Percentiles rank a stretch among this genome's conserved stretches.
Conservation (phyloP, 2,888 invertebrate species). For the Ommatoiulus sabulosus region DNA sequence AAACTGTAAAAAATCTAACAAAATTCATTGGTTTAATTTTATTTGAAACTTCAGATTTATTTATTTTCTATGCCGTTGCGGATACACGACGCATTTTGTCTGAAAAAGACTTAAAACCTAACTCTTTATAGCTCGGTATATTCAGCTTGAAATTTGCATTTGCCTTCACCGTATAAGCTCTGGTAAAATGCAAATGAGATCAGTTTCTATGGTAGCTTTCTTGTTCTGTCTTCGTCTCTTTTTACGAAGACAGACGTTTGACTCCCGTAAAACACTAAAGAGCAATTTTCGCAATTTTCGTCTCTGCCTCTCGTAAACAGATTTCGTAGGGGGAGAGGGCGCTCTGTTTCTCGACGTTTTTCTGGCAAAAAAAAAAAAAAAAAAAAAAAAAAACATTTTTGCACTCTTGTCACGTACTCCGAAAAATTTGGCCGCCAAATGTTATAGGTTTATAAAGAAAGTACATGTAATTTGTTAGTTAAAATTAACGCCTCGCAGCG, state of each 20-base stretch:
- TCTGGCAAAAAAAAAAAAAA: too few species aligned
- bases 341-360: neutral
- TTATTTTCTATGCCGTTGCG: neutral
- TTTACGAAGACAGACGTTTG: constrained; percentile 5
- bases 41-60: too few species aligned
- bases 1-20: too few species aligned
- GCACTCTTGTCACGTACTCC: constrained; percentile 7
- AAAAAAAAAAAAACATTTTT: neutral
- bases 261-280: neutral
- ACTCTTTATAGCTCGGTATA: neutral
- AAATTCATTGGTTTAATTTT: too few species aligned
- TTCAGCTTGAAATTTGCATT: neutral
- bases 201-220: neutral
- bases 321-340: neutral
- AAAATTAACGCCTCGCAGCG: neutral
- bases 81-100: neutral
- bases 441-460: neutral
- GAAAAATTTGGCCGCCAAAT: neutral
- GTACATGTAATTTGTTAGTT: neutral
- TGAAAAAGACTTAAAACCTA: neutral
- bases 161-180: neutral
- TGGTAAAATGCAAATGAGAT: neutral
- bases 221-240: neutral
- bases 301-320: constrained; percentile 1
- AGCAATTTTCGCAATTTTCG: constrained; percentile 23